Evolutionary conservation across 2,113 vertebrate genomes (phyloP).

Genomic region (Pica pica): DNA sequence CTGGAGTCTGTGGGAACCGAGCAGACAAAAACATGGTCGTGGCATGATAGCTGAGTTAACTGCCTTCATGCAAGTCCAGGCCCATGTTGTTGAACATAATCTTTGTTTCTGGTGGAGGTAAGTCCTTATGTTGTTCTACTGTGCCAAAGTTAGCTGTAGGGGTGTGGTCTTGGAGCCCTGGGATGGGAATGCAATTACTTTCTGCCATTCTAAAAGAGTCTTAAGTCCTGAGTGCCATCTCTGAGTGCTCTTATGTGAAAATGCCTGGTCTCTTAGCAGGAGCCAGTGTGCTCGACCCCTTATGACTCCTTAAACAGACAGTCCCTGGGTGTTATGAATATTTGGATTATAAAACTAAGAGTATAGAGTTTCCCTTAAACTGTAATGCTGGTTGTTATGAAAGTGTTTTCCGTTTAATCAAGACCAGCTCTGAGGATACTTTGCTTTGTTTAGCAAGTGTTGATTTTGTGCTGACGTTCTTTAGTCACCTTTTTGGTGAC

Average conservation of each 20-base stretch:
- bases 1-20: background rate
- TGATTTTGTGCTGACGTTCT: background rate
- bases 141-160: background rate
- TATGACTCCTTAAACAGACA: background rate
- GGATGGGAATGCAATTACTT: background rate
- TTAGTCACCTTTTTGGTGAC: background rate
- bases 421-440: background rate
- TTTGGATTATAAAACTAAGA: background rate
- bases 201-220: background rate
- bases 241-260: background rate
- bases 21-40: background rate
- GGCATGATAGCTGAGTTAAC: background rate
- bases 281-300: background rate
- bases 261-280: background rate
- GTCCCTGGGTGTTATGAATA: background rate
- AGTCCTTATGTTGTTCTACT: rapidly evolving
- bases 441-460: background rate
- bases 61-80: background rate
- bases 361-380: background rate
- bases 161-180: background rate
- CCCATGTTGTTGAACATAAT: background rate
- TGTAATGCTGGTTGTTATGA: background rate
- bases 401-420: background rate
- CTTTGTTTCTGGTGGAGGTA: background rate
- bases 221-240: background rate